Base-by-base conservation (phyloP, 2,888 invertebrate genomes). In the Eilema depressum region DNA sequence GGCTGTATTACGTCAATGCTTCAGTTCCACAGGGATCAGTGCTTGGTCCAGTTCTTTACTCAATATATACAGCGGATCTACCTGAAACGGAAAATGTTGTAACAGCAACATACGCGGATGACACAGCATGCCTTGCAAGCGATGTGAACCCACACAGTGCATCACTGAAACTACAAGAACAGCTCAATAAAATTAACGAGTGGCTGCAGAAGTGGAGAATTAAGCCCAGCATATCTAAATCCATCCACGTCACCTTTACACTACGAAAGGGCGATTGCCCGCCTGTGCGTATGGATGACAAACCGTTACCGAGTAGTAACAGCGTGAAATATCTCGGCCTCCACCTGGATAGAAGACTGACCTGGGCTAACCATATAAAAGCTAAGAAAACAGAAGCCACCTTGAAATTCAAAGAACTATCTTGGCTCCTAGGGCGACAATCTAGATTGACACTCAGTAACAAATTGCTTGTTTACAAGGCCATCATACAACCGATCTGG, bases 1-100 rank as follows among this genome's bases (percentile, higher is more conserved):
- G 25, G 30, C 30, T 61, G 10, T 61, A 28, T 17, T 20, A 30
- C n/a, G 30, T 30, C 28, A 20, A 7, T 3, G 61, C 61, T 5
- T 61, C 61, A 8, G 61, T 61, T 12, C 61, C 28, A 17, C 61
- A 61, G 17, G 61, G 61, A 26, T 61, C 61, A 17, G 61, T 61
- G 14, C 61, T 28, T 4, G 59, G 59, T 8, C 23, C 59, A n/a
- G 59, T 59, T 7, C 59, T 59, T n/a, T n/a, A n/a, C n/a, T n/a
- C n/a, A n/a, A n/a, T n/a, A n/a, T n/a, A n/a, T n/a, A n/a, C n/a
- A n/a, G n/a, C n/a, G n/a, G 59, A 59, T 3, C 11, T 59, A n/a
- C 59, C 59, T 59, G 59, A 59, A 14, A 25, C 26, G 11, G 14
- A 12, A 59, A n/a, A 59, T 59, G 59, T 53, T 53, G 59, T 59